Conservation (phyloP, 1,140 invertebrate genomes). For the Macrosteles quadrilineatus region DNA sequence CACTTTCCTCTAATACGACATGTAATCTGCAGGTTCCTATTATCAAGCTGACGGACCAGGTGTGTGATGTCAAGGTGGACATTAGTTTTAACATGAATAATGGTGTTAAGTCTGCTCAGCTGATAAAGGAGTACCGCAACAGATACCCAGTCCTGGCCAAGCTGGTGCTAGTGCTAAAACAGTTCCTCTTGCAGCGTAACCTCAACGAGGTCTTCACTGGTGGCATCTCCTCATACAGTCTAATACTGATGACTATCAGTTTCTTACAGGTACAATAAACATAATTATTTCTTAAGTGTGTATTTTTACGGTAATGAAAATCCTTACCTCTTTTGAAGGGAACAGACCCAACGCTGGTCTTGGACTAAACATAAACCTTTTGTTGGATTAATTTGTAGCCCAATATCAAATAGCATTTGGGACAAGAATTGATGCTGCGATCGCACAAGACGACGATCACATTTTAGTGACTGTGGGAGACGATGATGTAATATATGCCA, state of each 20-base stretch:
- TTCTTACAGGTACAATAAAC: constrained; percentile 97
- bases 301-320: too few relatives aligned
- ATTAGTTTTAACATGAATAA: constrained; percentile 99
- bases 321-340: too few relatives aligned
- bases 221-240: constrained; percentile 97
- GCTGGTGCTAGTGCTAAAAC: constrained; percentile 95
- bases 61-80: constrained; percentile 92
- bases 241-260: constrained; percentile 98
- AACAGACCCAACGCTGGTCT: too few relatives aligned
- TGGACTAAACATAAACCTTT: too few relatives aligned
- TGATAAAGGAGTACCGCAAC: constrained; percentile 84
- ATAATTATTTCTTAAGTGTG: too few relatives aligned
- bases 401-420: too few relatives aligned
- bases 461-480: too few relatives aligned
- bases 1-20: too few relatives aligned
- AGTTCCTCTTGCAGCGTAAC: constrained; percentile 95
- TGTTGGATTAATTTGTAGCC: too few relatives aligned
- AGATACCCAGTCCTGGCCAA: constrained; percentile 87
- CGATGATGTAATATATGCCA: too few relatives aligned
- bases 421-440: too few relatives aligned
- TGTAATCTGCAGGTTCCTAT: constrained; percentile 84
- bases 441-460: too few relatives aligned
- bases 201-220: constrained; percentile 99
- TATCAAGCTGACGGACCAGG: constrained; percentile 94
- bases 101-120: constrained; percentile 91